Conservation (phyloP, 2,797 vertebrate species). For the Geotrypetes seraphini region DNA sequence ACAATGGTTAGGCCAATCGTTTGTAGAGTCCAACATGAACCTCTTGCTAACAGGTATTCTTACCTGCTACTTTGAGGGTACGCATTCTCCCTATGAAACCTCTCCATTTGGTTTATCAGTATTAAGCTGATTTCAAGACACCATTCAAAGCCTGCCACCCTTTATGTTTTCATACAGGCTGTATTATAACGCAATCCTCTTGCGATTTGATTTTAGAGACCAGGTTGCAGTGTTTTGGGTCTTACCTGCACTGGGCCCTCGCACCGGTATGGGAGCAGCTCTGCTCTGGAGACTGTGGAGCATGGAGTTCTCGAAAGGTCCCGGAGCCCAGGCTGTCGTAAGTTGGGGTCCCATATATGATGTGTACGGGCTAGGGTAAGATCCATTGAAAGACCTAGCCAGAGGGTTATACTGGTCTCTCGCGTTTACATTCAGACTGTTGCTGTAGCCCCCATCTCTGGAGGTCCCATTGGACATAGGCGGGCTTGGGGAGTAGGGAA, state of each 20-base stretch:
- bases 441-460: conserved; percentile 67
- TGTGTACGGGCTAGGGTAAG: conserved; percentile 79
- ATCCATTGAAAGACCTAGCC: conserved; percentile 72
- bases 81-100: too few relatives aligned
- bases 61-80: too few relatives aligned
- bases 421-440: conserved; percentile 62
- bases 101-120: too few relatives aligned
- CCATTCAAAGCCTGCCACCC: neutral
- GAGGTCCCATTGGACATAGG: conserved; percentile 77
- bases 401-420: conserved; percentile 78
- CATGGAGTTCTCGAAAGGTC: conserved; percentile 87
- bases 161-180: neutral
- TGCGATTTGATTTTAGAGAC: too few relatives aligned
- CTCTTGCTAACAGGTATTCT: too few relatives aligned
- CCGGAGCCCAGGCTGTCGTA: conserved; percentile 76
- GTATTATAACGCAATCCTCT: too few relatives aligned
- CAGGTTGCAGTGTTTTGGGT: neutral
- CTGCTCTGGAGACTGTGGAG: conserved; percentile 85
- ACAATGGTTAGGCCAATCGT: too few relatives aligned
- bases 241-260: conserved; percentile 83
- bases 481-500: conserved; percentile 84
- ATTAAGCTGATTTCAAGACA: too few relatives aligned
- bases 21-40: too few relatives aligned
- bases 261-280: conserved; percentile 67
- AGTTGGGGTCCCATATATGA: conserved; percentile 80